phyloP scores from a whole-genome alignment of 2,113 vertebrate genomes.

The Otolemur garnettii region DNA sequence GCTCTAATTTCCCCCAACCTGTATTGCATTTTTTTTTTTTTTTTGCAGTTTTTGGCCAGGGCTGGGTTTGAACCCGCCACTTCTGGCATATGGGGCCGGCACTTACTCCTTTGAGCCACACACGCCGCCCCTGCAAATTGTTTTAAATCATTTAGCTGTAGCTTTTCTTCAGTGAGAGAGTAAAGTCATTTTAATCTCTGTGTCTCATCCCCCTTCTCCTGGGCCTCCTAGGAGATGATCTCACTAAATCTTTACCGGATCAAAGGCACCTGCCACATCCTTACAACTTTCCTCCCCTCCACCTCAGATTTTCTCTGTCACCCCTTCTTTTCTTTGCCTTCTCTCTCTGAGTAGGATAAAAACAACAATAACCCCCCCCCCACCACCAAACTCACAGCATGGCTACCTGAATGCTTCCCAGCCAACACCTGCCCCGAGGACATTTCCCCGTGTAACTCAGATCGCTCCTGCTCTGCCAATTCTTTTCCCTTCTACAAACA shows the following conservation, averaged over 20 bases:
- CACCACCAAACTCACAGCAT: background rate
- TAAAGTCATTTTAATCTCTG: background rate
- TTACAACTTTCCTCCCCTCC: background rate
- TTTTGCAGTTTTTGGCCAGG: too few relatives aligned
- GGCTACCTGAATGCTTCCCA: background rate
- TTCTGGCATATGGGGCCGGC: too few relatives aligned
- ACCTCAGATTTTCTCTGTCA: background rate
- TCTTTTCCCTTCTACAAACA: constrained; percentile 23
- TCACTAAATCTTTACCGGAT: background rate
- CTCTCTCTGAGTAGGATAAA: background rate
- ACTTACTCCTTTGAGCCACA: too few relatives aligned
- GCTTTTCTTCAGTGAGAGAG: background rate
- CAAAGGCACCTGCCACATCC: background rate
- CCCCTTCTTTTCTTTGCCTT: background rate
- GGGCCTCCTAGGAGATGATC: background rate
- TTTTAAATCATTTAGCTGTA: background rate
- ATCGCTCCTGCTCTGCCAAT: background rate
- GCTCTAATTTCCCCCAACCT: background rate
- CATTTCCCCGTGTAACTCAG: background rate
- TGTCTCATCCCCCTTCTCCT: background rate
- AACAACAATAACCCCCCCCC: background rate
- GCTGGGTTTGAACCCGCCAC: too few relatives aligned
- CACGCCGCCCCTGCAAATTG: background rate
- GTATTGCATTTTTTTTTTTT: too few relatives aligned
- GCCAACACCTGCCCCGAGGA: background rate